These are phyloP conservation scores for Pristionchus maxplancki DNA, from an alignment of 2,888 invertebrate genomes.

Conservation along the genomic window DNA sequence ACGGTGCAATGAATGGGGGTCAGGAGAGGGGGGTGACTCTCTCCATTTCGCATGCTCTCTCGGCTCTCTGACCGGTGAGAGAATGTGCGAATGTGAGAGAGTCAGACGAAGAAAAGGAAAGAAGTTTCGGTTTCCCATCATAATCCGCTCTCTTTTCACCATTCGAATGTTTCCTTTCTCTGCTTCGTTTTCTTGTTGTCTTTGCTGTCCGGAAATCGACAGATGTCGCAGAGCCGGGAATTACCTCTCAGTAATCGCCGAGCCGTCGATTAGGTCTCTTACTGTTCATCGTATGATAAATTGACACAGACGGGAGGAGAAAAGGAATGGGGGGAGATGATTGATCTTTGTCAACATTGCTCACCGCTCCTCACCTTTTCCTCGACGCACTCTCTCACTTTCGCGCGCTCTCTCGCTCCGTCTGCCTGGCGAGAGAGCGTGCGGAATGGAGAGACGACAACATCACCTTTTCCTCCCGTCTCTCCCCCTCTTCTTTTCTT, in stretches of 20 bases:
- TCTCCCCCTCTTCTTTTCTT: background rate
- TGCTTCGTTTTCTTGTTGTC: background rate
- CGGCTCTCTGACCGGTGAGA: no score
- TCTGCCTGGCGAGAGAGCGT: background rate
- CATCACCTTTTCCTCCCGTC: background rate
- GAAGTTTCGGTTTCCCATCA: slow-evolving; percentile 41
- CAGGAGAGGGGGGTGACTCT: no score
- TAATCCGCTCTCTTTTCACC: slow-evolving; percentile 21
- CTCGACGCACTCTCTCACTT: background rate
- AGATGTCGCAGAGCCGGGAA: background rate
- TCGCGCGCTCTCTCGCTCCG: background rate
- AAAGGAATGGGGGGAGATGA: background rate
- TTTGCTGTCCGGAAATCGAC: background rate
- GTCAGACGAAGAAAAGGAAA: slow-evolving; percentile 33
- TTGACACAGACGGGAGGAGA: background rate
- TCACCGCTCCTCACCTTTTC: slow-evolving; percentile 27
- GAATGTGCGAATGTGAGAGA: no score
- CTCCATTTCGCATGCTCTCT: no score
- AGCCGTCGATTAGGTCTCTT: background rate
- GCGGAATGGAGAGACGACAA: background rate
- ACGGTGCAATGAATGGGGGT: background rate
- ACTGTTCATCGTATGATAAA: slow-evolving; percentile 42
- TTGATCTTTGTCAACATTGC: slow-evolving; percentile 46
- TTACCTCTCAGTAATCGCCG: background rate
- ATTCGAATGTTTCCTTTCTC: background rate